Conservation (phyloP, 2,888 invertebrate species). For the Epicampocera succincta region DNA sequence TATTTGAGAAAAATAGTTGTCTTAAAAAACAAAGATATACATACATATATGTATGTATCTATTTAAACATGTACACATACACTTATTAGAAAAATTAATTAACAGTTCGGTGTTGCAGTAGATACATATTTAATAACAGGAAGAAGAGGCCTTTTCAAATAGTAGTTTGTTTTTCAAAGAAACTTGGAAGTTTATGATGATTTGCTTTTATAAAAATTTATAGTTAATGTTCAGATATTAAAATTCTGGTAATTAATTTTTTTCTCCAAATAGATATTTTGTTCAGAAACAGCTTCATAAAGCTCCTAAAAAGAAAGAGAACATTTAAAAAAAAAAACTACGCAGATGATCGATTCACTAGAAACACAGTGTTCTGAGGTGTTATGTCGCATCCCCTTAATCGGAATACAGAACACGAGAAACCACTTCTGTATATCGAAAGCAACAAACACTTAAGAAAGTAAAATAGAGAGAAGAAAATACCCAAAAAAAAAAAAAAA, state of each 20-base stretch:
- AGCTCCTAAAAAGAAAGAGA: neutral
- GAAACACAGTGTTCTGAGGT: too few relatives aligned
- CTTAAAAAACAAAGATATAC: too few relatives aligned
- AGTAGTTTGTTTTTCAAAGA: slow-evolving; percentile 11
- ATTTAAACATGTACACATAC: slow-evolving; percentile 31
- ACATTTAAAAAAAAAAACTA: neutral
- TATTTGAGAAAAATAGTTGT: slow-evolving; percentile 28
- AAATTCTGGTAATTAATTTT: slow-evolving; percentile 5
- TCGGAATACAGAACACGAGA: too few relatives aligned
- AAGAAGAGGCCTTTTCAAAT: slow-evolving; percentile 43
- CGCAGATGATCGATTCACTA: too few relatives aligned
- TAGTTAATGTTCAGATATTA: slow-evolving; percentile 17
- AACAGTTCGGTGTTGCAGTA: slow-evolving; percentile 54
- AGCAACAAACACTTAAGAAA: too few relatives aligned
- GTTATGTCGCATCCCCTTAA: too few relatives aligned
- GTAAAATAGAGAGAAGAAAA: too few relatives aligned
- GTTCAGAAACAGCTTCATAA: slow-evolving; percentile 7
- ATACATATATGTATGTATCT: too few relatives aligned
- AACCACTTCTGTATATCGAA: too few relatives aligned
- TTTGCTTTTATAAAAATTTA: slow-evolving; percentile 9
- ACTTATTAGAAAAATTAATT: slow-evolving; percentile 28
- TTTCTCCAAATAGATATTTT: slow-evolving; percentile 29
- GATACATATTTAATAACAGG: slow-evolving; percentile 53
- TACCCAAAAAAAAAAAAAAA: too few relatives aligned
- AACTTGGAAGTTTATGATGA: slow-evolving; percentile 48